Percentiles rank a stretch among this genome's conserved stretches.
These are phyloP conservation scores for Syrphus vitripennis DNA, from an alignment of 2,888 invertebrate genomes.

Conservation along the genomic window DNA sequence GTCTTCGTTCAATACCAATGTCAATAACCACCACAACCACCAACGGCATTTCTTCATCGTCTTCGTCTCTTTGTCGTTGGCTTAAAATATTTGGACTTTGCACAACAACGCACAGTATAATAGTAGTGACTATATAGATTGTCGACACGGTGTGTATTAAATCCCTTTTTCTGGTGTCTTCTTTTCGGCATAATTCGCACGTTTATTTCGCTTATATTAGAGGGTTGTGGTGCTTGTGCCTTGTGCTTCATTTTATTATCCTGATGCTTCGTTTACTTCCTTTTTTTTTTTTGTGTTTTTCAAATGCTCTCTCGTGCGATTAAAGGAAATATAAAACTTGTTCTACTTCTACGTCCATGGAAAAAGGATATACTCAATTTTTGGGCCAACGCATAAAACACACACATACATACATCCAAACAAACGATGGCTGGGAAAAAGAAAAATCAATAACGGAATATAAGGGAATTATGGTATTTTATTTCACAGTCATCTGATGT, in stretches of 20 bases:
- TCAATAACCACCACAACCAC: conserved; percentile 65
- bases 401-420: background rate
- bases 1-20: conserved; percentile 62
- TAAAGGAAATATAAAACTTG: conserved; percentile 42
- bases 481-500: conserved; percentile 51
- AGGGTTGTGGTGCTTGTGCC: too few relatives aligned
- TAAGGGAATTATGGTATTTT: conserved; percentile 34
- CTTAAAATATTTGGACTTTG: conserved; percentile 31
- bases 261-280: background rate
- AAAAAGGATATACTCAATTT: conserved; percentile 46
- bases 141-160: background rate
- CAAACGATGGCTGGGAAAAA: conserved; percentile 25
- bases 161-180: conserved; percentile 23
- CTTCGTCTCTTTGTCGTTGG: conserved; percentile 25
- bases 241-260: conserved; percentile 47
- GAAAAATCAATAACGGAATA: conserved; percentile 53
- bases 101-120: conserved; percentile 1
- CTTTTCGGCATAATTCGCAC: conserved; percentile 39
- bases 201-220: conserved; percentile 35
- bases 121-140: too few relatives aligned
- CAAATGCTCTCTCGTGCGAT: conserved; percentile 9
- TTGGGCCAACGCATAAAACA: conserved; percentile 59
- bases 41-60: conserved; percentile 16
- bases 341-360: conserved; percentile 26
- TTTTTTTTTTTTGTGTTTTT: conserved; percentile 16